A percentile compares a stretch with the other conserved stretches of the same genome.
Evolutionary conservation across 2,888 invertebrate species (phyloP).

Genomic region (Onchidella celtica): DNA sequence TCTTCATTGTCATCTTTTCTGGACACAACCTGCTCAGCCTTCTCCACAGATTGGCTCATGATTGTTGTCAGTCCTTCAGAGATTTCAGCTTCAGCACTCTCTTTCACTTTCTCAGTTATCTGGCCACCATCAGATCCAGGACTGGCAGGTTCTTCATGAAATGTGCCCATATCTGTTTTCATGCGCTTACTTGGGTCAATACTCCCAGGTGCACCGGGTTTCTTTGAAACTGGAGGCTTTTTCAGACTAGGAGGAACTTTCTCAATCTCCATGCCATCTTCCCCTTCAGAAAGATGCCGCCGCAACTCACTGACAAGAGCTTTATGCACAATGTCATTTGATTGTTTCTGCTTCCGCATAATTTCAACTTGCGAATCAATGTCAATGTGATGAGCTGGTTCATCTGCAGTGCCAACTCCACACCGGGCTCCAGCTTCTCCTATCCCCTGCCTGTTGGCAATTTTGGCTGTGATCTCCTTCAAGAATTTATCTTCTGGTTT

Average conservation of each 20-base stretch:
- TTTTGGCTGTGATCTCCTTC: slow-evolving; percentile 48
- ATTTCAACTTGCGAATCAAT: slow-evolving; percentile 23
- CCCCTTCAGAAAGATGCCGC: slow-evolving; percentile 44
- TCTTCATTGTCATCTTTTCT: slow-evolving; percentile 16
- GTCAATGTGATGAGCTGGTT: neutral
- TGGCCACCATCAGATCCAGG: neutral
- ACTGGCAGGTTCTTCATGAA: neutral
- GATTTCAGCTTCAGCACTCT: neutral
- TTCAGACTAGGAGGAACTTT: slow-evolving; percentile 20
- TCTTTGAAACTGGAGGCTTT: slow-evolving; percentile 8
- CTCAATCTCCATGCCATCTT: slow-evolving; percentile 19
- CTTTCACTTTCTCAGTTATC: neutral
- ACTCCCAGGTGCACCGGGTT: neutral
- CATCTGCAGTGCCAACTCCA: neutral
- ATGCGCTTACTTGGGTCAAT: slow-evolving; percentile 3
- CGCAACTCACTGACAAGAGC: slow-evolving; percentile 48
- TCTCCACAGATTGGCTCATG: neutral
- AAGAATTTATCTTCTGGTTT: slow-evolving; percentile 45
- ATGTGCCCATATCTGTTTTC: slow-evolving; percentile 6
- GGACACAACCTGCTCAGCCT: neutral
- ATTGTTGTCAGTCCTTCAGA: neutral
- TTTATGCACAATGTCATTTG: slow-evolving; percentile 46
- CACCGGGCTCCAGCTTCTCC: slow-evolving; percentile 24
- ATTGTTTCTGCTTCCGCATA: slow-evolving; percentile 43
- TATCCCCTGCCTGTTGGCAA: slow-evolving; percentile 40